These are phyloP conservation scores for Cebus imitator DNA, from an alignment of 2,113 vertebrate genomes.

Conservation along the genomic window DNA sequence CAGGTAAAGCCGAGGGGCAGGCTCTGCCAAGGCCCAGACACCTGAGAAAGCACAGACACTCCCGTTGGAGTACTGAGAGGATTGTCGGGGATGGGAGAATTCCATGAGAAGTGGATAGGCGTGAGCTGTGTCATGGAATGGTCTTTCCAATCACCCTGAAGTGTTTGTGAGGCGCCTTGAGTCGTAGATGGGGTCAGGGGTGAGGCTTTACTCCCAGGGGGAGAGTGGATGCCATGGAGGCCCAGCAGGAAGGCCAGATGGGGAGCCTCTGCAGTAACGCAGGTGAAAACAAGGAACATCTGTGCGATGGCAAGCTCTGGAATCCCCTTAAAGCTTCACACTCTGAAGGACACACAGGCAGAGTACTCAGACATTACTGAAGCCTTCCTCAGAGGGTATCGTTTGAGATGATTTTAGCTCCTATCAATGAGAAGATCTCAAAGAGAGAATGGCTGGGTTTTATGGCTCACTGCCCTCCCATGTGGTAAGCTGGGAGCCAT, in stretches of 20 bases:
- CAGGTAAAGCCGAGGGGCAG: neutral
- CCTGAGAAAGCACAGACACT: accelerated
- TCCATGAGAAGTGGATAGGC: neutral
- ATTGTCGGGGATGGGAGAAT: too few species aligned
- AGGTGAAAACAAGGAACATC: neutral
- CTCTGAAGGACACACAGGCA: accelerated
- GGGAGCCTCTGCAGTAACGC: neutral
- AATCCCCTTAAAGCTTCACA: neutral
- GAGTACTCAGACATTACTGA: neutral
- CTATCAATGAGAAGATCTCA: neutral
- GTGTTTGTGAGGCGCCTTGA: neutral
- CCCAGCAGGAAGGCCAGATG: neutral
- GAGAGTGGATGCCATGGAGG: neutral
- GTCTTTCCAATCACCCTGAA: too few species aligned
- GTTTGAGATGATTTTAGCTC: neutral
- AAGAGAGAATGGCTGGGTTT: neutral
- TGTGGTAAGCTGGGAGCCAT: neutral
- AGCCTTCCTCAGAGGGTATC: neutral
- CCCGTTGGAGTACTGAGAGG: neutral
- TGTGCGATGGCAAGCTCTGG: neutral
- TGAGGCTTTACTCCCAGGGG: neutral
- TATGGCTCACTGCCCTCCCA: neutral
- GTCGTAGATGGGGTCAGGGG: neutral
- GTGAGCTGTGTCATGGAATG: accelerated
- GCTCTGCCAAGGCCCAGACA: accelerated